Conservation (phyloP, 2,797 vertebrate genomes). For the Podarcis siculus region DNA sequence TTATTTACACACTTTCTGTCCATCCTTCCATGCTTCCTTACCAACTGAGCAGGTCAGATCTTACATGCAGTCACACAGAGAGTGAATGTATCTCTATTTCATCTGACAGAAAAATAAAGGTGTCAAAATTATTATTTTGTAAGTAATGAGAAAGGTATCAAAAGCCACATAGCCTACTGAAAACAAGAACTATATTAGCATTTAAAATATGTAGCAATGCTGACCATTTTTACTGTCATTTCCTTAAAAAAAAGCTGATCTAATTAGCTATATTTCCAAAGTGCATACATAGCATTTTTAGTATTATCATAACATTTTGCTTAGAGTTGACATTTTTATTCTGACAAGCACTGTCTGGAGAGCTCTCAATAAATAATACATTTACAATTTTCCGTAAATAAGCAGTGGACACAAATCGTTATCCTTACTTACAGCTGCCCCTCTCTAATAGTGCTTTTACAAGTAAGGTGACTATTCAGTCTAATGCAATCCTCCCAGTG, state of each 20-base stretch:
- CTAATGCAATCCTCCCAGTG: slow-evolving; percentile 92
- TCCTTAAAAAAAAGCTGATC: slow-evolving; percentile 85
- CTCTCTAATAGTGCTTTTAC: slow-evolving; percentile 94
- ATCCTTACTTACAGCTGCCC: slow-evolving; percentile 91
- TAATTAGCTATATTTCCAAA: slow-evolving; percentile 92
- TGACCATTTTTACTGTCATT: slow-evolving; percentile 76
- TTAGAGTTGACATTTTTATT: slow-evolving; percentile 94
- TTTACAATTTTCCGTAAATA: slow-evolving; percentile 99
- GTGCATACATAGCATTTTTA: slow-evolving; percentile 91
- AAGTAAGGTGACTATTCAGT: slow-evolving; percentile 98
- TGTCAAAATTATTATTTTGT: slow-evolving; percentile 73
- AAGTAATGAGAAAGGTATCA: slow-evolving; percentile 69
- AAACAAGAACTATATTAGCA: slow-evolving; percentile 69
- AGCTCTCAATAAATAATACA: slow-evolving; percentile 98
- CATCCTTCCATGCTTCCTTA: background rate
- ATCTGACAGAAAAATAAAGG: slow-evolving; percentile 69
- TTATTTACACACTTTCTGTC: background rate
- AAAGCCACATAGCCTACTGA: slow-evolving; percentile 63
- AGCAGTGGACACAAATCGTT: slow-evolving; percentile 93
- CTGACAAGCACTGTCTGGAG: slow-evolving; percentile 93
- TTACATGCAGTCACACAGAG: background rate
- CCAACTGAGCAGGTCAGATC: background rate
- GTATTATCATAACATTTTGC: slow-evolving; percentile 90
- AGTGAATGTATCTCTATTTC: slow-evolving; percentile 40
- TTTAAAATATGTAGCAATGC: slow-evolving; percentile 69